These are phyloP conservation scores for Dermolepida albohirtum DNA, from an alignment of 2,888 invertebrate species.

Conservation along the genomic window DNA sequence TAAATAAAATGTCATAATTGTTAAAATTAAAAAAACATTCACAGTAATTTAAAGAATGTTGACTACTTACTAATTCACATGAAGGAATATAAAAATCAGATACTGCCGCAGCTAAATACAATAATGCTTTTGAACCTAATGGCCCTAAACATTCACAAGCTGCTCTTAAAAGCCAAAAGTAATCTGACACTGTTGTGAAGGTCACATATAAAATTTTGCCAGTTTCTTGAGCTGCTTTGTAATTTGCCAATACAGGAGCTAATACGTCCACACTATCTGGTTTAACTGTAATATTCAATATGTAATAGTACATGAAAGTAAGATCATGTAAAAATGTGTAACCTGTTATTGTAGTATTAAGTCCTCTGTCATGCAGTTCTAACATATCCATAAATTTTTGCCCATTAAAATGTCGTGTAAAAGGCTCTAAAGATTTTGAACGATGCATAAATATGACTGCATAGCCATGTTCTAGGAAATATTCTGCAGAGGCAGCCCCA, in stretches of 20 bases:
- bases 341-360: conserved; percentile 76
- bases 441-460: conserved; percentile 95
- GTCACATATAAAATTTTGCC: conserved; percentile 80
- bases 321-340: conserved; percentile 38
- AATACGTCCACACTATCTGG: conserved; percentile 80
- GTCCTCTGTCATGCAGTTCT: conserved; percentile 73
- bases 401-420: conserved; percentile 85
- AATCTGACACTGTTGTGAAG: conserved; percentile 90
- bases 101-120: conserved; percentile 98
- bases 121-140: conserved; percentile 76
- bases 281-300: conserved; percentile 69
- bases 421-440: conserved; percentile 91
- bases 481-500: conserved; percentile 95
- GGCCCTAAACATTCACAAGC: conserved; percentile 81
- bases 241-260: conserved; percentile 77
- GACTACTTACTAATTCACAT: conserved; percentile 83
- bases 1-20: no score
- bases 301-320: conserved; percentile 4
- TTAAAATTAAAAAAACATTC: not conserved
- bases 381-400: conserved; percentile 85
- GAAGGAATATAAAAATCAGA: conserved; percentile 98
- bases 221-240: conserved; percentile 83
- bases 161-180: conserved; percentile 89
- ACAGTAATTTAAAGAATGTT: conserved; percentile 2
- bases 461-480: conserved; percentile 89